Percentiles rank a stretch among this genome's conserved stretches.
Conservation (phyloP, 2,797 vertebrate genomes). For the Semaprochilodus insignis region DNA sequence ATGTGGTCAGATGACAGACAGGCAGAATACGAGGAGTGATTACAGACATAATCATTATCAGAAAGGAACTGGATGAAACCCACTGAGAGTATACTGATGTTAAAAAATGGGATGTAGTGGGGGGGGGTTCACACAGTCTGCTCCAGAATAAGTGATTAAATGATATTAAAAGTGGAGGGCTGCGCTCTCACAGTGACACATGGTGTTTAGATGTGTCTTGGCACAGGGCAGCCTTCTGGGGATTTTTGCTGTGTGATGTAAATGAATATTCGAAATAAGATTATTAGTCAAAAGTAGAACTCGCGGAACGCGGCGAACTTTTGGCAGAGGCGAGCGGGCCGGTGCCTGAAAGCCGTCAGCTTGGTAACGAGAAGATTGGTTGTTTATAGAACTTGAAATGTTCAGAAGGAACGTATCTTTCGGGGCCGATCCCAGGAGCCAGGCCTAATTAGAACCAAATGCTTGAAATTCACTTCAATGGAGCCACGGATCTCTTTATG, state of each 20-base stretch:
- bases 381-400: slow-evolving; percentile 82
- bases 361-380: slow-evolving; percentile 70
- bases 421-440: slow-evolving; percentile 79
- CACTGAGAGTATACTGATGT: slow-evolving; percentile 37
- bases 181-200: slow-evolving; percentile 45
- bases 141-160: slow-evolving; percentile 43
- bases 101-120: not conserved
- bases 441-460: slow-evolving; percentile 84
- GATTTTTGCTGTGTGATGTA: slow-evolving; percentile 62
- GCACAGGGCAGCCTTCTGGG: slow-evolving; percentile 43
- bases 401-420: slow-evolving; percentile 80
- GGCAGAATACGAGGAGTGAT: not conserved
- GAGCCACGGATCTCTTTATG: slow-evolving; percentile 75
- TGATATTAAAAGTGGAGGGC: slow-evolving; percentile 23
- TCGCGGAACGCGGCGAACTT: slow-evolving; percentile 54
- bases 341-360: slow-evolving; percentile 70
- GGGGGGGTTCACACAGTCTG: slow-evolving; percentile 26
- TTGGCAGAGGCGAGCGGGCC: slow-evolving; percentile 61
- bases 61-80: slow-evolving; percentile 3
- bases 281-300: slow-evolving; percentile 65
- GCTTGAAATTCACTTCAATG: slow-evolving; percentile 77
- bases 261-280: slow-evolving; percentile 64
- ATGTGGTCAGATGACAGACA: slow-evolving; percentile 6
- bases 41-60: slow-evolving; percentile 15
- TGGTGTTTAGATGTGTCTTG: slow-evolving; percentile 60